Conservation (phyloP, 2,888 invertebrate genomes). For the Allolobophora icterica region DNA sequence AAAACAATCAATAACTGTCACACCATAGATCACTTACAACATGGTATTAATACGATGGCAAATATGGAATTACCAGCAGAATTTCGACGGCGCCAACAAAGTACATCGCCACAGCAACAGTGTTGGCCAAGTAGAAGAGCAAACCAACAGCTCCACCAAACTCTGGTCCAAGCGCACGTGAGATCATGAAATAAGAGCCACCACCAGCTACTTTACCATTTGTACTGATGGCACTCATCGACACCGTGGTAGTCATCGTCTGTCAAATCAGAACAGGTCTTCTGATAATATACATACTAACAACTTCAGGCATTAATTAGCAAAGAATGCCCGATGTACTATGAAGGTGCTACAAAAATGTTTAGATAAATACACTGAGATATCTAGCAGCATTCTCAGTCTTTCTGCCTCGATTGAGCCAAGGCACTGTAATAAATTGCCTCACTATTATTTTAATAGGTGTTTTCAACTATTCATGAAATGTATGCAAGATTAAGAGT, state of each 20-base stretch:
- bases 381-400: no score
- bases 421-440: no score
- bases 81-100: neutral
- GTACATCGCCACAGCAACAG: neutral
- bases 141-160: neutral
- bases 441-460: no score
- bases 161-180: neutral
- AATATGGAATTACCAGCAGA: neutral
- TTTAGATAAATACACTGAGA: neutral
- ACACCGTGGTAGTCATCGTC: neutral
- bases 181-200: neutral
- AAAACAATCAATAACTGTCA: neutral
- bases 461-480: no score
- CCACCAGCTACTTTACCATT: neutral
- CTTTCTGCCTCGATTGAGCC: no score
- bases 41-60: neutral
- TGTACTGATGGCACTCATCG: neutral
- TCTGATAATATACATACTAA: neutral
- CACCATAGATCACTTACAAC: neutral
- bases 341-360: neutral
- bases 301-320: neutral
- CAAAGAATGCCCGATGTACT: neutral
- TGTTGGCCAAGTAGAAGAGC: neutral
- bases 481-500: no score
- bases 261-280: neutral